Conservation (phyloP, 2,797 vertebrate genomes). For the Hephaestus fuliginosus region DNA sequence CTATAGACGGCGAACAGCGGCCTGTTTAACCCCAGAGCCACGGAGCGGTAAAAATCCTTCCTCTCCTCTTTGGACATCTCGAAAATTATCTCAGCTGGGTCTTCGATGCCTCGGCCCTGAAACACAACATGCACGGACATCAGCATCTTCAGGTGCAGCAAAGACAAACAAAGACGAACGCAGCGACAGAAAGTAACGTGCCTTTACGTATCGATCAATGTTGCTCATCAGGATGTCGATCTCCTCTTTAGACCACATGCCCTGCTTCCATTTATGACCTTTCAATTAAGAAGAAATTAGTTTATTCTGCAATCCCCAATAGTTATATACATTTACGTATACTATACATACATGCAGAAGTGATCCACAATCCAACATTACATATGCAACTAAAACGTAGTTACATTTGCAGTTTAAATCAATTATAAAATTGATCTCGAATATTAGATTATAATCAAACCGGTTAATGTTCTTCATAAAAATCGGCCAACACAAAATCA, state of each 20-base stretch:
- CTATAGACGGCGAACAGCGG: slow-evolving; percentile 98
- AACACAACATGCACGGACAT: not conserved
- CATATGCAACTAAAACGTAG: no score
- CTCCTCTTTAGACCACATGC: slow-evolving; percentile 99
- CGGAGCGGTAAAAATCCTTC: slow-evolving; percentile 99
- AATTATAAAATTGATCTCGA: no score
- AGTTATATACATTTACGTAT: no score
- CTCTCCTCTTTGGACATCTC: slow-evolving; percentile 99
- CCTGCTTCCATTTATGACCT: slow-evolving; percentile 99
- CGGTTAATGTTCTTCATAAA: no score
- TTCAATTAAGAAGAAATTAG: no score
- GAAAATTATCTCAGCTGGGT: slow-evolving; percentile 98
- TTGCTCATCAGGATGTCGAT: slow-evolving; percentile 98
- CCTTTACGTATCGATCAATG: slow-evolving; percentile 97
- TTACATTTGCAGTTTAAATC: no score
- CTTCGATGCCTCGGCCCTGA: slow-evolving; percentile 95
- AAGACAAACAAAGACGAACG: not conserved
- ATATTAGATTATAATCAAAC: no score
- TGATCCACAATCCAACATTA: no score
- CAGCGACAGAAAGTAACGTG: slow-evolving; percentile 54
- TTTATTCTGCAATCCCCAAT: no score
- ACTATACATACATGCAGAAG: no score
- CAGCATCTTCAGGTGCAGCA: not conserved
- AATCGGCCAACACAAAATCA: no score
- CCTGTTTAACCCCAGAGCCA: slow-evolving; percentile 96